Conservation (phyloP, 2,113 vertebrate genomes). For the Rhinichthys klamathensis region DNA sequence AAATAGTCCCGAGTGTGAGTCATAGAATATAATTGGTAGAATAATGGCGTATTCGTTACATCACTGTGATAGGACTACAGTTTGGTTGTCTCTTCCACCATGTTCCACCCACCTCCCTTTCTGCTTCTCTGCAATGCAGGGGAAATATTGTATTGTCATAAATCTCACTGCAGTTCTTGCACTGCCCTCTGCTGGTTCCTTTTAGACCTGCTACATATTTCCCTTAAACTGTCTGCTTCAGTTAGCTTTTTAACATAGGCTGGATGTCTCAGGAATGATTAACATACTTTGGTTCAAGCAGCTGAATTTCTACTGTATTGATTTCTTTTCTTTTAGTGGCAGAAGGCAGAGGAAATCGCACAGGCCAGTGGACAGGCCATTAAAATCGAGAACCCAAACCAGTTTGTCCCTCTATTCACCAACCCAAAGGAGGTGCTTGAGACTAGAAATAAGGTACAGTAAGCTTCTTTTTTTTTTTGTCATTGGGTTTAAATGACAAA, state of each 20-base stretch:
- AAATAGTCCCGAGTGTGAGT: slow-evolving; percentile 3
- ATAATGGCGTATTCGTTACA: not conserved
- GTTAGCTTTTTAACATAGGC: not conserved
- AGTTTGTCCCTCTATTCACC: slow-evolving; percentile 97
- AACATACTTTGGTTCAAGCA: not conserved
- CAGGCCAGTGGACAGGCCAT: slow-evolving; percentile 88
- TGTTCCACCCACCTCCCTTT: slow-evolving; percentile 54
- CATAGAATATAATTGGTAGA: slow-evolving; percentile 1
- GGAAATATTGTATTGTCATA: slow-evolving; percentile 56
- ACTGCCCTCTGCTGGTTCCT: slow-evolving; percentile 73
- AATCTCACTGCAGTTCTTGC: slow-evolving; percentile 50
- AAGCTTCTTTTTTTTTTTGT: not conserved
- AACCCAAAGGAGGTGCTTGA: slow-evolving; percentile 96
- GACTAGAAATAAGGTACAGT: slow-evolving; percentile 91
- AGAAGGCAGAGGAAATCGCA: slow-evolving; percentile 88
- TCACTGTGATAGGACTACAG: not conserved
- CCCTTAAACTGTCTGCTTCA: not conserved
- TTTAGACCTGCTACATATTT: not conserved
- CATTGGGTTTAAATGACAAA: not conserved
- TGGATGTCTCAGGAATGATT: not conserved
- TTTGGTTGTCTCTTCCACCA: slow-evolving; percentile 39
- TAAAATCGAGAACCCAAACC: slow-evolving; percentile 94
- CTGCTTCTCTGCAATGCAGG: slow-evolving; percentile 79
- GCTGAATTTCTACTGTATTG: not conserved
- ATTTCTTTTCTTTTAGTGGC: slow-evolving; percentile 80